Evolutionary conservation across 2,113 vertebrate genomes (phyloP).

Genomic region (Alethe castanea): DNA sequence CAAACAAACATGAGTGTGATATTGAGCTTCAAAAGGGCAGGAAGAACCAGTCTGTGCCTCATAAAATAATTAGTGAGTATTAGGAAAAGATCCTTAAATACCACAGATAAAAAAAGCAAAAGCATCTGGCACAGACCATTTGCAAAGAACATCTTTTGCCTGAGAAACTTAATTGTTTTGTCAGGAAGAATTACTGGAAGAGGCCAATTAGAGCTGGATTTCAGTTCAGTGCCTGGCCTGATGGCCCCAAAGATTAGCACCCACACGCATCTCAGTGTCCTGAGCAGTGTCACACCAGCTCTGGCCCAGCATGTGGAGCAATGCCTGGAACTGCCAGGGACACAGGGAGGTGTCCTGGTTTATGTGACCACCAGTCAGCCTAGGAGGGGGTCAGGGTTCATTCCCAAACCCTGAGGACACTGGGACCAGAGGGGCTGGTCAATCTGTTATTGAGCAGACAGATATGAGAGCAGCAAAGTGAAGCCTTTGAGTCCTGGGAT

Average conservation of each 20-base stretch:
- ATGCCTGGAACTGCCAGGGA: neutral
- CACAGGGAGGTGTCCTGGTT: neutral
- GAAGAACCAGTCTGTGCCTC: neutral
- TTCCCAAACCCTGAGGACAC: neutral
- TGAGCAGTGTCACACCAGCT: neutral
- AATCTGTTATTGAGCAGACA: neutral
- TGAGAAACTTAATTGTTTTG: constrained; percentile 58
- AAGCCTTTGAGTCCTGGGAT: neutral
- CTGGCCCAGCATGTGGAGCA: rapidly evolving
- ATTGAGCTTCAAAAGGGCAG: constrained; percentile 7
- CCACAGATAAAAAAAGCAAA: constrained; percentile 46
- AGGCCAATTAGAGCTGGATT: constrained; percentile 45
- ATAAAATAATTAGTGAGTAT: constrained; percentile 39
- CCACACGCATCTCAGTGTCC: constrained; percentile 1
- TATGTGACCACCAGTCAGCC: neutral
- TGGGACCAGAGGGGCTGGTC: neutral
- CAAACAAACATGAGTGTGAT: neutral
- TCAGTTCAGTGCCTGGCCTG: neutral
- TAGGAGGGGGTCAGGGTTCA: neutral
- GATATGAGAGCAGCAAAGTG: neutral
- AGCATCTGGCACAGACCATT: neutral
- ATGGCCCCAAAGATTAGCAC: constrained; percentile 30
- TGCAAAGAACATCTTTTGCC: constrained; percentile 47
- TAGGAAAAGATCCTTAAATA: constrained; percentile 49
- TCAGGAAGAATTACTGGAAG: constrained; percentile 42